Evolutionary conservation across 1,140 invertebrate genomes (phyloP).

Genomic region (Dendroctonus valens): DNA sequence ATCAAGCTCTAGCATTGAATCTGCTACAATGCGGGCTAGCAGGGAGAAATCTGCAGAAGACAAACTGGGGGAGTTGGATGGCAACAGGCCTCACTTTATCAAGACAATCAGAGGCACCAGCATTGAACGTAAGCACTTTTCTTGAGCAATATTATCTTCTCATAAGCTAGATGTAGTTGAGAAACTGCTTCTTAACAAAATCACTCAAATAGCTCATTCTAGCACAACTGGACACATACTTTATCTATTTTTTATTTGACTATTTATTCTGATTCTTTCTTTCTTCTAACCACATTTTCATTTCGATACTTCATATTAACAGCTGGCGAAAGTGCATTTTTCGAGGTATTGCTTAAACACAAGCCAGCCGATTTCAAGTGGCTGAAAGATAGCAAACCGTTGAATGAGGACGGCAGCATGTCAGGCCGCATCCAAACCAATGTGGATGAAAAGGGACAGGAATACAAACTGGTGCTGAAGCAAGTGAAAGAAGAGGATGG

Average conservation of each 20-base stretch:
- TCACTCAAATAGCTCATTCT: not conserved
- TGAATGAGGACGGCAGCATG: slow-evolving; percentile 65
- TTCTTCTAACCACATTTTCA: slow-evolving; percentile 14
- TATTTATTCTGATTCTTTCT: not conserved
- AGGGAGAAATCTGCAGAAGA: slow-evolving; percentile 37
- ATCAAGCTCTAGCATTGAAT: slow-evolving; percentile 18
- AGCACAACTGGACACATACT: not conserved
- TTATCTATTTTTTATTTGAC: not conserved
- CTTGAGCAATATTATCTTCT: slow-evolving; percentile 2
- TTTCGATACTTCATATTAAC: slow-evolving; percentile 14
- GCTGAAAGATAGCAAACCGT: slow-evolving; percentile 85
- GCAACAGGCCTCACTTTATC: slow-evolving; percentile 65
- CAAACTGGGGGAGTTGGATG: slow-evolving; percentile 46
- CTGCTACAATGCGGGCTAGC: slow-evolving; percentile 28
- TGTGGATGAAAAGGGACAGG: slow-evolving; percentile 55
- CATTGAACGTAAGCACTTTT: slow-evolving; percentile 69
- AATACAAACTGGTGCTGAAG: slow-evolving; percentile 72
- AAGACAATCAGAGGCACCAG: slow-evolving; percentile 72
- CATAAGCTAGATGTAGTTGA: not conserved
- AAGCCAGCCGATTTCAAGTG: slow-evolving; percentile 69
- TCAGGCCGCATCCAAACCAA: slow-evolving; percentile 71
- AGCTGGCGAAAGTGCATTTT: slow-evolving; percentile 83
- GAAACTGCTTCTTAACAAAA: no score
- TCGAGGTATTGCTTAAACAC: slow-evolving; percentile 75
- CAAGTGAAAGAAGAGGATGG: slow-evolving; percentile 80